Evolutionary conservation across 2,888 invertebrate genomes (phyloP).

Genomic region (Lymantria dispar): DNA sequence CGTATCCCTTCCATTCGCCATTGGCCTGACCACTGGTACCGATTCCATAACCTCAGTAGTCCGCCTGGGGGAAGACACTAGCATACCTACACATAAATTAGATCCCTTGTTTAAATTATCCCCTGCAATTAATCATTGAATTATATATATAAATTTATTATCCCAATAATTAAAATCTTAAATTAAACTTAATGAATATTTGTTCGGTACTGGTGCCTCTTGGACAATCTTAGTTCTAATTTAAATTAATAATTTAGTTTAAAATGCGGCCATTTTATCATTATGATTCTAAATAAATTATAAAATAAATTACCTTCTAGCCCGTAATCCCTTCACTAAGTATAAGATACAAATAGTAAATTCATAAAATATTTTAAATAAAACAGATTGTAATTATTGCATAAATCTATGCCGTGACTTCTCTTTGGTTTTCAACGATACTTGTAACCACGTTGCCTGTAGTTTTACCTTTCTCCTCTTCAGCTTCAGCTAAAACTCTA

Average conservation of each 20-base stretch:
- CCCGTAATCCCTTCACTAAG: slow-evolving; percentile 25
- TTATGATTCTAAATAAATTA: slow-evolving; percentile 20
- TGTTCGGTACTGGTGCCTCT: slow-evolving; percentile 69
- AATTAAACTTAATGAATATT: slow-evolving; percentile 56
- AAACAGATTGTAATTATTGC: slow-evolving; percentile 1
- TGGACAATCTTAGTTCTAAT: slow-evolving; percentile 35
- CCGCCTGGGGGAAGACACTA: too few species aligned
- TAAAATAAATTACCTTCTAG: slow-evolving; percentile 10
- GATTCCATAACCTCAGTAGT: too few species aligned
- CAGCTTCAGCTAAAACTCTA: slow-evolving; percentile 47
- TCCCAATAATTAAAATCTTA: slow-evolving; percentile 9
- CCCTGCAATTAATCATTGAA: slow-evolving; percentile 12
- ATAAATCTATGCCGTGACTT: slow-evolving; percentile 42
- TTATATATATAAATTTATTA: slow-evolving; percentile 4
- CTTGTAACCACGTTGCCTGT: slow-evolving; percentile 56
- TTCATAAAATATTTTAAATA: slow-evolving; percentile 4
- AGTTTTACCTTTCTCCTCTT: slow-evolving; percentile 43
- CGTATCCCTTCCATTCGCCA: too few species aligned
- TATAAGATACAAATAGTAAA: slow-evolving; percentile 13
- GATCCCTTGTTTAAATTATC: background rate
- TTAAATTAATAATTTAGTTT: slow-evolving; percentile 27
- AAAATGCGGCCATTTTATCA: slow-evolving; percentile 46
- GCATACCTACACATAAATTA: background rate
- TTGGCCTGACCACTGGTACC: too few species aligned
- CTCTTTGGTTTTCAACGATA: slow-evolving; percentile 62